Evolutionary conservation across 2,888 invertebrate species (phyloP), one percentile per base, ranked within the genome.

Genomic region (Strigamia crassipes): DNA sequence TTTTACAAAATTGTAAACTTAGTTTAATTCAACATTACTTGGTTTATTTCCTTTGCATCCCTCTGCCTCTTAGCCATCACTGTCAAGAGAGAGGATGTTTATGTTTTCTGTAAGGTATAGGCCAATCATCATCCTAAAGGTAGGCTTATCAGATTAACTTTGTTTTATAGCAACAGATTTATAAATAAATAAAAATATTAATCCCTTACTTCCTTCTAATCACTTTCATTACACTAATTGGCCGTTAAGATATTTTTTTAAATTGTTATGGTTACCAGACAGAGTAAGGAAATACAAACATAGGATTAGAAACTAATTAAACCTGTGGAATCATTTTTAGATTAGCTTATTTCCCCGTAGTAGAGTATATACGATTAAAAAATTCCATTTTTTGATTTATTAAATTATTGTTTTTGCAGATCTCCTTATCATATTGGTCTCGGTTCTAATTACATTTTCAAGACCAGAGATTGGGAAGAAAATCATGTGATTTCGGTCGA

Each of bases 1-100:
- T 34, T 34, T 34, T 34, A 34, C 3, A 6, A 34, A 34, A 34
- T 34, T n/a, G 6, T 34, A 34, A 34, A 34, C 34, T 34, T 34
- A 34, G 51, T 6, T 51, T 51, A 23, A 21, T 61, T 18, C 61
- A 61, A 21, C 21, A 23, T 23, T 15, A 23, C 18, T 61, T 61
- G 18, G 61, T 61, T 61, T 61, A 12, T 61, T 23, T 23, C 21
- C 1, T 61, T 21, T 61, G 5, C 61, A 21, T 23, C 61, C 61
- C 61, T 61, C 61, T 61, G 61, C 18, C 61, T 21, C 61, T 61
- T 61, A 61, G 61, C 61, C 61, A 61, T 61, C 61, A 61, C 61
- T 23, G 18, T 61, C 61, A 61, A 18, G 61, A 61, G 5, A 61
- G n/a, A 61, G 21, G 61, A 5, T 61, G 61, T 61, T 61, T 61